Conservation (phyloP, 2,113 vertebrate species). For the Nettapus auritus region DNA sequence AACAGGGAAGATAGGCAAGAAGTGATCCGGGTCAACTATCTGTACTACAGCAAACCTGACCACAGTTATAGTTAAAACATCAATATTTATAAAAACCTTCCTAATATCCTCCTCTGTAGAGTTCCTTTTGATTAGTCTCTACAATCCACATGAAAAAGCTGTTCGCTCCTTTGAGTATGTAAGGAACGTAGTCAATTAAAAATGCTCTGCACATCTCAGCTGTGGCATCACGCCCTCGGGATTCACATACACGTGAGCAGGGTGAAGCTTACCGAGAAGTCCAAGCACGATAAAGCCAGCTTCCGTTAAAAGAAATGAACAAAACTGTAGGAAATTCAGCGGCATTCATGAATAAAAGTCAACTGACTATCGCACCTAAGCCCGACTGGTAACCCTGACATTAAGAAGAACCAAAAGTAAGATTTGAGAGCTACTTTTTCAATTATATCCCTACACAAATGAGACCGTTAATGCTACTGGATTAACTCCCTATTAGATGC, state of each 20-base stretch:
- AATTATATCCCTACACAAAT: background rate
- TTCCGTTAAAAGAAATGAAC: background rate
- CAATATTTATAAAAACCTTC: background rate
- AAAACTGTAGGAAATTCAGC: background rate
- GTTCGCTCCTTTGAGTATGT: fast-evolving
- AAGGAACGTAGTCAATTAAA: background rate
- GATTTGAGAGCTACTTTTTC: background rate
- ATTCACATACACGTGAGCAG: fast-evolving
- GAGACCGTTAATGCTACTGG: background rate
- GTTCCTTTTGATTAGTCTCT: background rate
- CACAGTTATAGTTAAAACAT: background rate
- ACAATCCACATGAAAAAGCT: background rate
- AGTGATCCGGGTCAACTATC: background rate
- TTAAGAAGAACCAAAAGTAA: background rate
- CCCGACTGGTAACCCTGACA: background rate
- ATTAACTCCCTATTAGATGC: background rate
- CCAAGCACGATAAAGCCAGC: background rate
- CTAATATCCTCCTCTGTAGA: background rate
- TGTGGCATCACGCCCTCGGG: background rate
- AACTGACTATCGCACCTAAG: background rate
- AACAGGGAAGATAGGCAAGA: background rate
- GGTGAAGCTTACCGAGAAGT: background rate
- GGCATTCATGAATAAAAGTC: background rate
- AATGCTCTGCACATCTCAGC: background rate
- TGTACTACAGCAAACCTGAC: background rate